Evolutionary conservation across 1,140 invertebrate species (phyloP), one percentile per base, ranked within the genome.

Genomic region (Trichogramma pretiosum): DNA sequence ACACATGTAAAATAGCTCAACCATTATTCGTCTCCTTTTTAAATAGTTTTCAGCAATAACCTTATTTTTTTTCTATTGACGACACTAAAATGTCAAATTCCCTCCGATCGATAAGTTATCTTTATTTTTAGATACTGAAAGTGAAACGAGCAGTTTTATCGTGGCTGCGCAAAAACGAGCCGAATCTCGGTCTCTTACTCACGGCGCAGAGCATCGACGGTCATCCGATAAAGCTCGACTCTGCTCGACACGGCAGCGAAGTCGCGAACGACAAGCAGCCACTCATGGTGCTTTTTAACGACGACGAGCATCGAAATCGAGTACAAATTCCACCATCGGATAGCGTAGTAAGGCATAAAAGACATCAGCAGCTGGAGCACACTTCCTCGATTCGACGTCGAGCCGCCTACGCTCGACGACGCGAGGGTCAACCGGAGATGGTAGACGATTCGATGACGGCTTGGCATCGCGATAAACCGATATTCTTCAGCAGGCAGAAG

Each of bases 41-140:
- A n/a, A n/a, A n/a, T n/a, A n/a, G n/a, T n/a, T n/a, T n/a, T n/a
- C n/a, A n/a, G n/a, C n/a, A n/a, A n/a, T n/a, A n/a, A n/a, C n/a
- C n/a, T n/a, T n/a, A n/a, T n/a, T n/a, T n/a, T n/a, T n/a, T n/a
- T n/a, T n/a, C n/a, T n/a, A n/a, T n/a, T n/a, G n/a, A n/a, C n/a
- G n/a, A n/a, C n/a, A n/a, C n/a, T n/a, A n/a, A n/a, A n/a, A n/a
- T n/a, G n/a, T n/a, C n/a, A n/a, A n/a, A n/a, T n/a, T n/a, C n/a
- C n/a, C n/a, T n/a, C n/a, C n/a, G n/a, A n/a, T n/a, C n/a, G n/a
- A n/a, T n/a, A n/a, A n/a, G n/a, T n/a, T n/a, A n/a, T n/a, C n/a
- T n/a, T n/a, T n/a, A n/a, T n/a, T n/a, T n/a, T n/a, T n/a, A 67
- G 65, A 53, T 69, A 14, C 67, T 67, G 37, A 67, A 67, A 24